Conservation (phyloP, 2,113 vertebrate species). For the Castor canadensis region DNA sequence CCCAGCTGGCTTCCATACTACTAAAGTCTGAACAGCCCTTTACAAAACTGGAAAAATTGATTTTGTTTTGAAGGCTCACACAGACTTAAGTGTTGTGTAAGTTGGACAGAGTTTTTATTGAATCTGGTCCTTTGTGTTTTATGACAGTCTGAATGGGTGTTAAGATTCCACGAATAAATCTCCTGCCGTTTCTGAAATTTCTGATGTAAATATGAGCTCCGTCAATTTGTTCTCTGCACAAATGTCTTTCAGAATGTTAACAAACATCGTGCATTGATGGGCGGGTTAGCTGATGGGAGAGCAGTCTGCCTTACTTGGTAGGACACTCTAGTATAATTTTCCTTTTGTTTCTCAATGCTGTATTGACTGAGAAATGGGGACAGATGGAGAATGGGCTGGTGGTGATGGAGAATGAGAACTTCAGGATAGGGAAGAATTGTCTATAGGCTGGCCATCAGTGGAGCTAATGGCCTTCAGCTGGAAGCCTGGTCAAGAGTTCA, state of each 20-base stretch:
- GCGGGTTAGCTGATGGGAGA: conserved; percentile 10
- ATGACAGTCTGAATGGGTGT: conserved; percentile 78
- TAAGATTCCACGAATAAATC: conserved; percentile 81
- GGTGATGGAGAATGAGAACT: background rate
- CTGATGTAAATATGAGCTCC: conserved; percentile 69
- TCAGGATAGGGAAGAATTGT: background rate
- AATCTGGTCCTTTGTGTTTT: conserved; percentile 83
- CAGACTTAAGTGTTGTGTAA: conserved; percentile 77
- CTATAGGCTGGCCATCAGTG: background rate
- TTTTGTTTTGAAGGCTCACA: conserved; percentile 82
- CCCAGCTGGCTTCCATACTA: conserved; percentile 81
- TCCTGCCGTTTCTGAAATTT: conserved; percentile 74
- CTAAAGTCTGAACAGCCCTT: conserved; percentile 79
- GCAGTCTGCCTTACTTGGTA: background rate
- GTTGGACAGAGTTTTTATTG: conserved; percentile 81
- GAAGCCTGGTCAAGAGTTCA: conserved; percentile 19
- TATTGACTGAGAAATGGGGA: background rate
- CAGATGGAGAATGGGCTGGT: background rate
- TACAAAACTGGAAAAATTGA: conserved; percentile 82
- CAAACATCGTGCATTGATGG: conserved; percentile 62
- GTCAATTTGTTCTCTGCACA: conserved; percentile 68
- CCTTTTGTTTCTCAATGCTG: conserved; percentile 29
- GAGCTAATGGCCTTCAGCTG: background rate
- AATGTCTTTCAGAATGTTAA: conserved; percentile 60
- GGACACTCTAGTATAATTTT: background rate